phyloP scores from a whole-genome alignment of 2,888 invertebrate genomes.

The Trichogramma dendrolimi region DNA sequence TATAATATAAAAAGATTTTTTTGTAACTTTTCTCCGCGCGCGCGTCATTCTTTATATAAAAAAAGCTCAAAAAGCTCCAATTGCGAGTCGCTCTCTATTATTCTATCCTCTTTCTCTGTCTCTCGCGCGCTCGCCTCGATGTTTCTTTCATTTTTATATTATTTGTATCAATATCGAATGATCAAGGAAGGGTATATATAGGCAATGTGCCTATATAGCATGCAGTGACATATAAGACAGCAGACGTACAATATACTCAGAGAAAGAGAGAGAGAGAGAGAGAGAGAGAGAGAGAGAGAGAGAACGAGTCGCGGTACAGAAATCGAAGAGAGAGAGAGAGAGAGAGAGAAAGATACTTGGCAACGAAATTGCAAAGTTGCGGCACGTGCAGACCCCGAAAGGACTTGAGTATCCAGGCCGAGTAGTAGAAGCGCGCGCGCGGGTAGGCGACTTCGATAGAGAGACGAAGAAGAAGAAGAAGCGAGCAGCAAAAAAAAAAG shows the following conservation, averaged over 20 bases:
- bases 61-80: too few relatives aligned
- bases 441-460: too few relatives aligned
- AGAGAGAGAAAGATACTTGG: constrained; percentile 16
- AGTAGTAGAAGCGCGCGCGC: constrained; percentile 2
- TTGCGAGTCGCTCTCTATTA: background rate
- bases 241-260: constrained; percentile 4
- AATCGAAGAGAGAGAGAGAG: constrained; percentile 18
- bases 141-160: constrained; percentile 18
- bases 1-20: too few relatives aligned
- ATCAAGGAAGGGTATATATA: too few relatives aligned
- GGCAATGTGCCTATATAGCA: too few relatives aligned
- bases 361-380: constrained; percentile 30
- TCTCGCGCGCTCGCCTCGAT: constrained; percentile 13
- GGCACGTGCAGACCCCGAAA: constrained; percentile 16
- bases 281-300: background rate
- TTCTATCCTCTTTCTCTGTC: background rate
- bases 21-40: too few relatives aligned
- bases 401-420: constrained; percentile 29
- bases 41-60: too few relatives aligned
- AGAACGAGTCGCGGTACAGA: constrained; percentile 14
- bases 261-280: constrained; percentile 16
- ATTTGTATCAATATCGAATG: too few relatives aligned
- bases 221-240: too few relatives aligned
- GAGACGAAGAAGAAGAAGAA: background rate
- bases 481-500: background rate